Conservation (phyloP, 2,888 invertebrate species). For the Coleophora deauratella region DNA sequence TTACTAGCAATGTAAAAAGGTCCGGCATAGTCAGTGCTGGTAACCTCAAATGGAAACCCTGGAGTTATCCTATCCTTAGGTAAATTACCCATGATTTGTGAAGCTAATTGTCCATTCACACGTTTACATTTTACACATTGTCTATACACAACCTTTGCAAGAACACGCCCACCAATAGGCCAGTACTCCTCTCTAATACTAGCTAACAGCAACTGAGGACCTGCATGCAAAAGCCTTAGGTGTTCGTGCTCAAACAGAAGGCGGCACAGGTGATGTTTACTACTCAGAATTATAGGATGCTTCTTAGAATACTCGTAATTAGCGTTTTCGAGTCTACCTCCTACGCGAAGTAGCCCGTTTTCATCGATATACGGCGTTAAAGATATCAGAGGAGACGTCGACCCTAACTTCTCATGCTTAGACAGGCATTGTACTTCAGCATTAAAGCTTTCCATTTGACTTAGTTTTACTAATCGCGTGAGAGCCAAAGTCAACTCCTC, state of each 20-base stretch:
- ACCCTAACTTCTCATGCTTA: background rate
- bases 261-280: background rate
- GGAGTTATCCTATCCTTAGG: constrained; percentile 5
- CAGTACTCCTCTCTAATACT: constrained; percentile 7
- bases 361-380: background rate
- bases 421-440: background rate
- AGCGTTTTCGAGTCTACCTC: background rate
- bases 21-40: constrained; percentile 7
- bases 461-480: background rate
- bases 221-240: constrained; percentile 5
- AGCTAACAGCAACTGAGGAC: constrained; percentile 5
- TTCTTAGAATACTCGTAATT: constrained; percentile 1
- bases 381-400: background rate
- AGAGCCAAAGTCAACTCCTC: constrained; percentile 4
- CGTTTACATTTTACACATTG: constrained; percentile 1
- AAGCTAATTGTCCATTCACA: constrained; percentile 4
- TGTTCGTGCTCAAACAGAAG: constrained; percentile 6
- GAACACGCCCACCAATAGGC: constrained; percentile 3
- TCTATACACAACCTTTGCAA: background rate
- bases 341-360: constrained; percentile 1
- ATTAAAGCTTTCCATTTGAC: background rate
- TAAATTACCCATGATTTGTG: constrained; percentile 7
- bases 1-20: constrained; percentile 1
- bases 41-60: constrained; percentile 5
- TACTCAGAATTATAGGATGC: background rate